phyloP scores from a whole-genome alignment of 1,140 invertebrate genomes.

The Drosophila triauraria region DNA sequence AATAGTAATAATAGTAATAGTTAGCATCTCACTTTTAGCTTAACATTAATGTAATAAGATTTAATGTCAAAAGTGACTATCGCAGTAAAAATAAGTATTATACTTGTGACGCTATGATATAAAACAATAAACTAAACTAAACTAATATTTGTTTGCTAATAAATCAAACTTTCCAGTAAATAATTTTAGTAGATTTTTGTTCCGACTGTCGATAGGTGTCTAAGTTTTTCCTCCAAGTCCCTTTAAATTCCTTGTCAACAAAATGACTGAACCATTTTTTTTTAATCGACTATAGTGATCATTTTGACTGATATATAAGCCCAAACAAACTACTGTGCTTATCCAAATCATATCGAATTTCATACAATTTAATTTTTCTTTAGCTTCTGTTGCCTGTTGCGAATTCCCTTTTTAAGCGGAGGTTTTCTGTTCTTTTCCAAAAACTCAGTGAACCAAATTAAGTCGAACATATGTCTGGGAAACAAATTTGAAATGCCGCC shows the following conservation, averaged over 20 bases:
- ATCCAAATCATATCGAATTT: slow-evolving; percentile 69
- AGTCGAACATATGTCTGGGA: slow-evolving; percentile 61
- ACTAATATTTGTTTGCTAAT: too few species aligned
- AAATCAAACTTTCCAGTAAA: too few species aligned
- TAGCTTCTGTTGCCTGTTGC: slow-evolving; percentile 66
- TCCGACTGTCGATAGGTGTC: too few species aligned
- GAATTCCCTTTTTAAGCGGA: slow-evolving; percentile 6
- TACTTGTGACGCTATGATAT: too few species aligned
- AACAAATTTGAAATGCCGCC: slow-evolving; percentile 69
- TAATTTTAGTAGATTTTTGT: not conserved
- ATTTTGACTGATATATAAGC: slow-evolving; percentile 17
- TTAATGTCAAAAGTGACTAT: too few species aligned
- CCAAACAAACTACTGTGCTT: slow-evolving; percentile 47
- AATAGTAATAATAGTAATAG: too few species aligned
- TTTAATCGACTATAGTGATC: slow-evolving; percentile 16
- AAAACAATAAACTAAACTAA: too few species aligned
- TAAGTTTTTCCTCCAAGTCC: not conserved
- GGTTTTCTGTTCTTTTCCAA: slow-evolving; percentile 20
- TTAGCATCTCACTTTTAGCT: too few species aligned
- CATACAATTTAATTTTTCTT: slow-evolving; percentile 46
- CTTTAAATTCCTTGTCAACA: not conserved
- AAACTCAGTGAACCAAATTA: slow-evolving; percentile 77
- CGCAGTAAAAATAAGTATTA: too few species aligned
- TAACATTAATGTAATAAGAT: too few species aligned
- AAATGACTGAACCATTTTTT: not conserved